These are phyloP conservation scores for Picathartes gymnocephalus DNA, from an alignment of 2,113 vertebrate genomes.

Conservation along the genomic window DNA sequence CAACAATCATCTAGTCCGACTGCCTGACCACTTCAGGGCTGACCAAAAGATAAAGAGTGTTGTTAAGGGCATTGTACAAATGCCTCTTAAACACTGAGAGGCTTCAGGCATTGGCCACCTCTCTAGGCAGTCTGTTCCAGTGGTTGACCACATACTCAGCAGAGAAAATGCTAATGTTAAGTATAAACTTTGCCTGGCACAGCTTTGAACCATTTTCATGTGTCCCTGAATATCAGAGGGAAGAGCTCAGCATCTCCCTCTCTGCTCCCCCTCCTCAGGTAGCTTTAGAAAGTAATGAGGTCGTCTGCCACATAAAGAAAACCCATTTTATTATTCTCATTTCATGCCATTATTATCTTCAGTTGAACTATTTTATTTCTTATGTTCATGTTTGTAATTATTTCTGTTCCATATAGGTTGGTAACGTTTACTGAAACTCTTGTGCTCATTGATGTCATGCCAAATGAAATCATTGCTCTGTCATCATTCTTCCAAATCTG, in stretches of 20 bases:
- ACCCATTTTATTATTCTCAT: neutral
- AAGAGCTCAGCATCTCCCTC: neutral
- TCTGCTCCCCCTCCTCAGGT: neutral
- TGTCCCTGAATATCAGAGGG: neutral
- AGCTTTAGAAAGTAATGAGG: neutral
- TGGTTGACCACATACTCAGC: neutral
- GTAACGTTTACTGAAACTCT: neutral
- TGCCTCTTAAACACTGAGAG: neutral
- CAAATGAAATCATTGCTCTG: conserved; percentile 35
- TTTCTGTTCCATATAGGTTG: neutral
- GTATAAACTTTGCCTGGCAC: accelerated
- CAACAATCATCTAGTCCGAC: neutral
- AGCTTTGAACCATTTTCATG: neutral
- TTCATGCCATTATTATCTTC: neutral
- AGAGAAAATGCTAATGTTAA: neutral
- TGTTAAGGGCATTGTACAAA: neutral
- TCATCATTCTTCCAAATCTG: conserved; percentile 16
- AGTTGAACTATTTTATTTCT: neutral
- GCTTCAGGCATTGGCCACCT: neutral
- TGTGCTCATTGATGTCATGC: neutral
- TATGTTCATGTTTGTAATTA: neutral
- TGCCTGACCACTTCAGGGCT: neutral
- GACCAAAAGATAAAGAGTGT: neutral
- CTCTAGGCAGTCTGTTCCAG: neutral
- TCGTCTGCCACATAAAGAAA: neutral